phyloP scores from a whole-genome alignment of 2,797 vertebrate species.

The Phoebastria nigripes region DNA sequence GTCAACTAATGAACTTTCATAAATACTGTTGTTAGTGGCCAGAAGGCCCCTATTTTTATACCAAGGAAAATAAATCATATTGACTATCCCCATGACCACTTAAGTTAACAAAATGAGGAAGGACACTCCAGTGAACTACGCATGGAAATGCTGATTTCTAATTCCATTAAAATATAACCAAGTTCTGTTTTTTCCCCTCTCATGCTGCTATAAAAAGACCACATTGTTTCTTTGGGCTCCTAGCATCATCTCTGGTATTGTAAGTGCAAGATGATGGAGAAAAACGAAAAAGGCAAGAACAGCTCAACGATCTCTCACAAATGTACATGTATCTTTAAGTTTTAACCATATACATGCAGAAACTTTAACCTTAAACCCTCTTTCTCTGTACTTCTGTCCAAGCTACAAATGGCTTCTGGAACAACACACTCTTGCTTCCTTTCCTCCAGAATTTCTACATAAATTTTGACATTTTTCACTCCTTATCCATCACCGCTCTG shows the following conservation, averaged over 20 bases:
- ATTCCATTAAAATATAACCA: conserved; percentile 20
- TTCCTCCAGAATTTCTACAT: background rate
- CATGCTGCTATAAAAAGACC: background rate
- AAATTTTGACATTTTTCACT: background rate
- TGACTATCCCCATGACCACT: background rate
- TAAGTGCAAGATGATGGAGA: background rate
- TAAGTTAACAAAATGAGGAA: conserved; percentile 52
- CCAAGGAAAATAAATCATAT: conserved; percentile 7
- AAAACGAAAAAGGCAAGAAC: background rate
- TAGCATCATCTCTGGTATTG: background rate
- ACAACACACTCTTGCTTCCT: background rate
- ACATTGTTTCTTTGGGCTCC: background rate
- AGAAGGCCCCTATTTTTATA: conserved; percentile 45
- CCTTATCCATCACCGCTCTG: background rate
- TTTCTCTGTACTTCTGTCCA: background rate
- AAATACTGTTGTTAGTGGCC: background rate
- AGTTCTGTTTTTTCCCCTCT: background rate
- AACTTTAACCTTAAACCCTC: background rate
- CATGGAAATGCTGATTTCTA: conserved; percentile 57
- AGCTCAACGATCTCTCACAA: background rate
- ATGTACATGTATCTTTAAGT: rapidly evolving
- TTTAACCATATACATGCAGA: background rate
- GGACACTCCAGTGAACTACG: background rate
- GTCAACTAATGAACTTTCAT: background rate
- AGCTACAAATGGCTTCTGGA: background rate